A percentile compares a stretch with the other conserved stretches of the same genome.
Evolutionary conservation across 1,140 invertebrate species (phyloP).

Genomic region (Apis laboriosa): DNA sequence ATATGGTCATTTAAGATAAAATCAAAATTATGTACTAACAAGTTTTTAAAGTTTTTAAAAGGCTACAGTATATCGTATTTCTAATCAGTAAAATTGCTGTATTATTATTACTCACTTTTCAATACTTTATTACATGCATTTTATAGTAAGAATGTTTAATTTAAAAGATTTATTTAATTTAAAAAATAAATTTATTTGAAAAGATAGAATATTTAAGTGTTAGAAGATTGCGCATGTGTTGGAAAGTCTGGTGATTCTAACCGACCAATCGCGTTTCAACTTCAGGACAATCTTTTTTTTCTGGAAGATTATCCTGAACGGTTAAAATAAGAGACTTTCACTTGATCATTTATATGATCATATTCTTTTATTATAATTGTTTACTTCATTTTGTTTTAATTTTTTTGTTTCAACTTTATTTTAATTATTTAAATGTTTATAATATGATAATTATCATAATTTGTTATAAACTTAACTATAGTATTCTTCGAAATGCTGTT

Average conservation of each 20-base stretch:
- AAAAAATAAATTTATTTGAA: too few species aligned
- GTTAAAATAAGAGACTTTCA: conserved; percentile 4
- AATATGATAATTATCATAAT: background rate
- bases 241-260: conserved; percentile 16
- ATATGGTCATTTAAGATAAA: conserved; percentile 1
- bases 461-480: background rate
- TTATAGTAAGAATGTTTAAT: too few species aligned
- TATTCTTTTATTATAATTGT: background rate
- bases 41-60: conserved; percentile 11
- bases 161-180: too few species aligned
- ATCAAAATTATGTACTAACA: conserved; percentile 1
- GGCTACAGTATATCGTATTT: background rate
- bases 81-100: background rate
- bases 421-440: background rate
- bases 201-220: background rate
- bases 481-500: background rate
- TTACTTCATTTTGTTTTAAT: background rate
- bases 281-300: background rate
- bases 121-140: background rate
- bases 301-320: background rate
- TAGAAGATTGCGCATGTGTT: background rate
- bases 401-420: background rate
- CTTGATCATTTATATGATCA: background rate
- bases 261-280: background rate
- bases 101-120: background rate